These are phyloP conservation scores for Atta colombica DNA, from an alignment of 1,140 invertebrate species.

Conservation along the genomic window DNA sequence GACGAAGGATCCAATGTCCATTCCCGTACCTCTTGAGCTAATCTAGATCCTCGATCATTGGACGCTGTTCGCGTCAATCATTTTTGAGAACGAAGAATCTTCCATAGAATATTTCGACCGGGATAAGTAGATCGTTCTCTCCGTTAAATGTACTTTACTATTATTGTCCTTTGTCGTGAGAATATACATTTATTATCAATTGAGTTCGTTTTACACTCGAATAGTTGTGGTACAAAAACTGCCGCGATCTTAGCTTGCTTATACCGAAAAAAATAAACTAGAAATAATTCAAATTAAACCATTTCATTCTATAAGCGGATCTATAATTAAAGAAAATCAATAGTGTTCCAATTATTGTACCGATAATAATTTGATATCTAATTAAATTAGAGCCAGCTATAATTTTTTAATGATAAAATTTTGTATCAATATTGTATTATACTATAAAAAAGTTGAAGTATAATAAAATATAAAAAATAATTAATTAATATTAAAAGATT, in stretches of 20 bases:
- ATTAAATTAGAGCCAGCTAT: neutral
- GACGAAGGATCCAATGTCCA: conserved; percentile 79
- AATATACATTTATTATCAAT: conserved; percentile 56
- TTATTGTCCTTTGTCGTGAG: conserved; percentile 16
- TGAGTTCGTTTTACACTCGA: conserved; percentile 71
- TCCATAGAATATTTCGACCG: conserved; percentile 56
- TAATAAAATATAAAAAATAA: neutral
- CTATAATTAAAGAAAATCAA: neutral
- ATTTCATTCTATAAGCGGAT: neutral
- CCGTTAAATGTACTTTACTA: neutral
- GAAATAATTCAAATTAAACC: neutral
- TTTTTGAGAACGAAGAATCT: conserved; percentile 18
- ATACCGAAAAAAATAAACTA: conserved; percentile 20
- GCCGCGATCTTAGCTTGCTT: conserved; percentile 27
- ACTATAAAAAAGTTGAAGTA: neutral
- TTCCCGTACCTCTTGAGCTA: conserved; percentile 61
- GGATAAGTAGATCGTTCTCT: conserved; percentile 55
- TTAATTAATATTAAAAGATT: conserved; percentile 15
- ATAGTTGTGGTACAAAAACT: neutral
- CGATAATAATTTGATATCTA: neutral
- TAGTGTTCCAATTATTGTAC: neutral
- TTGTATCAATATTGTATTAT: neutral
- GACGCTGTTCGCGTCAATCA: conserved; percentile 40
- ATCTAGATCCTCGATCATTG: conserved; percentile 69
- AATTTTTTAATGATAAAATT: neutral